These are phyloP conservation scores for Aramus guarauna DNA, from an alignment of 2,113 vertebrate species.

Conservation along the genomic window DNA sequence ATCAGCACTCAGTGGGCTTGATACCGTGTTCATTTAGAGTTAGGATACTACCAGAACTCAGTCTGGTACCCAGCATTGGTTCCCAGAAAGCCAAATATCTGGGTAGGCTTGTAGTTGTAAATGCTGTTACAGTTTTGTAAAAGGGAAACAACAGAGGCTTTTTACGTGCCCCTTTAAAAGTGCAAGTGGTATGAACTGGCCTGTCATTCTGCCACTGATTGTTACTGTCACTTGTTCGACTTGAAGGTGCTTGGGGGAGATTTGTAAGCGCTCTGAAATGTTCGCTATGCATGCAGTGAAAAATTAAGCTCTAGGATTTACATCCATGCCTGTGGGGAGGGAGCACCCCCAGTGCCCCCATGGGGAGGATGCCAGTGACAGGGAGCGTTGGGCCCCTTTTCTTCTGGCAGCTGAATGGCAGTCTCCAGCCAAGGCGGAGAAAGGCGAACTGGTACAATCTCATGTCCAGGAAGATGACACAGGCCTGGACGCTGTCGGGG, in stretches of 20 bases:
- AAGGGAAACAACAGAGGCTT: not conserved
- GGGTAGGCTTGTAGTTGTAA: not conserved
- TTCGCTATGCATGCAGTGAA: not conserved
- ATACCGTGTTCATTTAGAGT: not conserved
- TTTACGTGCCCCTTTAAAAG: not conserved
- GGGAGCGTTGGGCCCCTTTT: not conserved
- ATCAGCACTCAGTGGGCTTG: not conserved
- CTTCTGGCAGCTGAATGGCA: conserved; percentile 19
- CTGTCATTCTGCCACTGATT: conserved; percentile 24
- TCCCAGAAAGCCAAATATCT: not conserved
- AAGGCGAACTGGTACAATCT: not conserved
- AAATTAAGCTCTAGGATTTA: not conserved
- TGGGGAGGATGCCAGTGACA: not conserved
- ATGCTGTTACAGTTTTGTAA: not conserved
- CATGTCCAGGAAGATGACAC: not conserved
- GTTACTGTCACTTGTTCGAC: conserved; percentile 13
- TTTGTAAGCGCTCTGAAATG: not conserved
- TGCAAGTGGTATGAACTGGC: conserved; percentile 4
- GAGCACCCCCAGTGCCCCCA: not conserved
- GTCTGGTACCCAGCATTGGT: not conserved
- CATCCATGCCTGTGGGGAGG: not conserved
- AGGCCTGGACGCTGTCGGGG: not conserved
- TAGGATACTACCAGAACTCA: not conserved
- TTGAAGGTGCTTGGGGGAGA: not conserved
- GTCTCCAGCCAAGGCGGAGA: conserved; percentile 6